phyloP scores from a whole-genome alignment of 2,797 vertebrate species.

The Australoheros facetus region DNA sequence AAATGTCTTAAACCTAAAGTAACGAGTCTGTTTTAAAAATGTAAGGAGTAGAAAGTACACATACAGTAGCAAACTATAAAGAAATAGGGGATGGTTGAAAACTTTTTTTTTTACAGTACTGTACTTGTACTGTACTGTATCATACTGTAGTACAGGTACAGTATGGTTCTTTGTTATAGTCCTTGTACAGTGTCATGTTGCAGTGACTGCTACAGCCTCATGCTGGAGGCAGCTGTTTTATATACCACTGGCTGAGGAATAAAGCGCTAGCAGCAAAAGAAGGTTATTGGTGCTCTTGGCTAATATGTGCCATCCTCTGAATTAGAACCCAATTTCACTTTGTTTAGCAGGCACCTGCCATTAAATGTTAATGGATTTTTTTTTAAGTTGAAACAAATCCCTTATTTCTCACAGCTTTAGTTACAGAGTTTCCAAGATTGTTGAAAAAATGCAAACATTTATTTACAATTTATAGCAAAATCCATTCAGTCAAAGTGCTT shows the following conservation, averaged over 20 bases:
- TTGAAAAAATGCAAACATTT: not conserved
- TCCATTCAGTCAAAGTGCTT: not conserved
- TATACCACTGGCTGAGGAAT: not conserved
- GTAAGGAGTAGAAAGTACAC: no score
- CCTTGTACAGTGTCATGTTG: not conserved
- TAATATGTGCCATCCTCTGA: not conserved
- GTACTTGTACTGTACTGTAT: not conserved
- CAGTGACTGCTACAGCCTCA: not conserved
- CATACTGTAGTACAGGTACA: not conserved
- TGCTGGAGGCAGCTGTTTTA: not conserved
- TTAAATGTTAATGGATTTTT: not conserved
- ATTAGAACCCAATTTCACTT: not conserved
- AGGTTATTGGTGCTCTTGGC: not conserved
- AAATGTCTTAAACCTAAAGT: no score
- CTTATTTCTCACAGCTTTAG: not conserved
- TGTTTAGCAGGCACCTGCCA: not conserved
- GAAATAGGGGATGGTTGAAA: not conserved
- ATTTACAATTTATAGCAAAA: not conserved
- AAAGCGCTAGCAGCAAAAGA: not conserved
- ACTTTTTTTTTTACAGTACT: not conserved
- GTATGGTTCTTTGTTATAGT: not conserved
- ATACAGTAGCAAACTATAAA: not conserved
- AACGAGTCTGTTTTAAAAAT: no score
- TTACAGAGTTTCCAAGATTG: not conserved
- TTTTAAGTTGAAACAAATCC: slow-evolving; percentile 38